These are phyloP conservation scores for Eilema caniola DNA, from an alignment of 2,888 invertebrate species.

Conservation along the genomic window DNA sequence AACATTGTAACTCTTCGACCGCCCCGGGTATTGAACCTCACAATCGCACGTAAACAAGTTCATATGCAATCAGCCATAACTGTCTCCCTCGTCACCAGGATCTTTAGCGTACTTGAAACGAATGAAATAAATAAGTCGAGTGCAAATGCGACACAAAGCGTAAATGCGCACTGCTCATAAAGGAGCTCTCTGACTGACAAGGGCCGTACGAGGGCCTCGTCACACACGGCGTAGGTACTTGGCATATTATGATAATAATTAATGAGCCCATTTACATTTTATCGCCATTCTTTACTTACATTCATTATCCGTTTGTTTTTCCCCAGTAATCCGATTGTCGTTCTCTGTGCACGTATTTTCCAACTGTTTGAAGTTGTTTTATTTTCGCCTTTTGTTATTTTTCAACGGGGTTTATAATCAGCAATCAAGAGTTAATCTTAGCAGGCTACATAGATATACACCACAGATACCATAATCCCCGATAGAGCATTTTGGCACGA, in stretches of 20 bases:
- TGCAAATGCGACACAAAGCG: constrained; percentile 3
- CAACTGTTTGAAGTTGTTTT: neutral
- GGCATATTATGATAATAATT: constrained; percentile 7
- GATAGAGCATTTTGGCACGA: no score
- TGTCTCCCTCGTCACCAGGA: neutral
- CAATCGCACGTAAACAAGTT: no score
- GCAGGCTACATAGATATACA: no score
- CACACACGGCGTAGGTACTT: constrained; percentile 8
- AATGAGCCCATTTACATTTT: constrained; percentile 10
- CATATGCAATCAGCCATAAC: neutral
- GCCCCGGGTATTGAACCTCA: neutral
- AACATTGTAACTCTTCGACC: neutral
- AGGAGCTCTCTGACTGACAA: neutral
- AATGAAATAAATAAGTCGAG: neutral
- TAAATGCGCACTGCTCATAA: neutral
- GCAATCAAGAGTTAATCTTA: neutral
- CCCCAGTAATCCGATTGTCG: neutral
- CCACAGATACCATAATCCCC: no score
- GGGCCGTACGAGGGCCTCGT: constrained; percentile 8
- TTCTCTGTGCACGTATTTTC: neutral
- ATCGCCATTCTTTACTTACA: constrained; percentile 8
- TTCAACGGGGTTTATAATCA: neutral
- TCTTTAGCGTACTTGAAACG: neutral
- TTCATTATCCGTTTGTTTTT: constrained; percentile 12
- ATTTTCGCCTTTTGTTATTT: no score